Percentiles rank a stretch among this genome's conserved stretches.
These are phyloP conservation scores for Ips nitidus DNA, from an alignment of 1,140 invertebrate species.

Conservation along the genomic window DNA sequence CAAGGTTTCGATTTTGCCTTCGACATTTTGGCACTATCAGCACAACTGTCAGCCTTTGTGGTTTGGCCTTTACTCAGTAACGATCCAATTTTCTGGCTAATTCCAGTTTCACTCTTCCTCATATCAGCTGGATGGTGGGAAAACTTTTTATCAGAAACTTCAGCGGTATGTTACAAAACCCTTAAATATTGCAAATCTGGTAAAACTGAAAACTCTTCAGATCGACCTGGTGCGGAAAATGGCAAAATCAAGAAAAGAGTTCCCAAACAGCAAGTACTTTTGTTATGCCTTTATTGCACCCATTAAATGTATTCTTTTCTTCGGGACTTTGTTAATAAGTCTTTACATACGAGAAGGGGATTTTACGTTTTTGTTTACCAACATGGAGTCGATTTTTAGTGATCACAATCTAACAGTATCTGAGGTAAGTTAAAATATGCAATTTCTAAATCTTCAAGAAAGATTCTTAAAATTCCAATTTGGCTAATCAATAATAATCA, in stretches of 20 bases:
- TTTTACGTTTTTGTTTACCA: constrained; percentile 59
- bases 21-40: constrained; percentile 50
- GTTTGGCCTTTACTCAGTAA: constrained; percentile 63
- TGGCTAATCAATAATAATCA: too few relatives aligned
- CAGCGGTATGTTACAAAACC: too few relatives aligned
- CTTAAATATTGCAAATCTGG: too few relatives aligned
- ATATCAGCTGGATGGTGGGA: constrained; percentile 75
- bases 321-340: constrained; percentile 59
- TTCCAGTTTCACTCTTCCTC: constrained; percentile 68
- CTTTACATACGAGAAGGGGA: constrained; percentile 58
- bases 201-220: too few relatives aligned
- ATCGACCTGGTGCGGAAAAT: constrained; percentile 67
- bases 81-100: constrained; percentile 57
- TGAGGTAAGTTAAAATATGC: constrained; percentile 58
- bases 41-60: constrained; percentile 64
- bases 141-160: too few relatives aligned
- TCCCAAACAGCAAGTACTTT: constrained; percentile 66
- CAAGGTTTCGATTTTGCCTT: too few relatives aligned
- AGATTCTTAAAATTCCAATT: too few relatives aligned
- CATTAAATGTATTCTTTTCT: constrained; percentile 67
- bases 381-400: constrained; percentile 55
- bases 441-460: too few relatives aligned
- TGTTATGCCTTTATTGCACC: constrained; percentile 69
- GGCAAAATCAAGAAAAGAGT: constrained; percentile 58
- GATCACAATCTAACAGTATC: constrained; percentile 61